Conservation (phyloP, 2,888 invertebrate species). For the Schizaphis graminum region DNA sequence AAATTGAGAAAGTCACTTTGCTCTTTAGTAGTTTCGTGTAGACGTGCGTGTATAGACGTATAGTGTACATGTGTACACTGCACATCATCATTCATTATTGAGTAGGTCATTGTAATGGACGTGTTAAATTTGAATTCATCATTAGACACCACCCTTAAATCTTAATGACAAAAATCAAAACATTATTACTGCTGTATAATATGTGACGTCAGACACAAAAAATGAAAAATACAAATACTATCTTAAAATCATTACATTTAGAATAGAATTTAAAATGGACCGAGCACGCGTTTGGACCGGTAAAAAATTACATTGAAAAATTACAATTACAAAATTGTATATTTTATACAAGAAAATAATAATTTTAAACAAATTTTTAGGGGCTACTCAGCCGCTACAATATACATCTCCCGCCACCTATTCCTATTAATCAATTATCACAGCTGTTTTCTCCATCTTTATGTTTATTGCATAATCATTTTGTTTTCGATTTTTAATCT, state of each 20-base stretch:
- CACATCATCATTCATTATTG: neutral
- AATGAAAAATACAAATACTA: neutral
- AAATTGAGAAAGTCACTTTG: neutral
- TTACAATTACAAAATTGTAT: neutral
- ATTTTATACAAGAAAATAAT: neutral
- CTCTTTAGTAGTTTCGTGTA: neutral
- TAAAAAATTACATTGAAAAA: neutral
- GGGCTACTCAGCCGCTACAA: neutral
- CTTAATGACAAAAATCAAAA: neutral
- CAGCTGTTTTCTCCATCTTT: neutral
- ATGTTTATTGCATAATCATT: neutral
- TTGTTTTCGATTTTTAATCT: neutral
- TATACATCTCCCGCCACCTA: neutral
- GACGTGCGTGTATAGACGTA: neutral
- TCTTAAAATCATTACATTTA: neutral
- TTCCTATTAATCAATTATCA: neutral
- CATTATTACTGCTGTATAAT: neutral
- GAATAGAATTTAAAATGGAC: neutral
- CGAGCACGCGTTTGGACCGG: neutral
- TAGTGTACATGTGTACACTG: neutral
- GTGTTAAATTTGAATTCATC: neutral
- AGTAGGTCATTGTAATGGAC: neutral
- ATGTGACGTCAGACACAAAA: neutral
- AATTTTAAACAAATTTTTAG: neutral
- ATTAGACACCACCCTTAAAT: neutral